Conservation (phyloP, 2,888 invertebrate species). For the Balanococcus diminutus region DNA sequence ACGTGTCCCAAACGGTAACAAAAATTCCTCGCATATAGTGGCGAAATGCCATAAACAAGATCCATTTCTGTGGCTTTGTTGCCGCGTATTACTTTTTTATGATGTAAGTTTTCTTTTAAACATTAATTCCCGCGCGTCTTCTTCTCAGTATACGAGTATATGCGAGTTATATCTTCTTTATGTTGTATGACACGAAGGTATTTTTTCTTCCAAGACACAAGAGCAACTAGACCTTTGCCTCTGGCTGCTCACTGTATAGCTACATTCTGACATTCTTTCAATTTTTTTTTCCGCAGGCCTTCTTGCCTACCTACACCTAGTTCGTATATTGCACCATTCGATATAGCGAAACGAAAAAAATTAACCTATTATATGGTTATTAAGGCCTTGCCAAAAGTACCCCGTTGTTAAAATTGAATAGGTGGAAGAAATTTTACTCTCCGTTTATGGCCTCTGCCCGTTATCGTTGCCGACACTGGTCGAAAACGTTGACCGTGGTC, state of each 20-base stretch:
- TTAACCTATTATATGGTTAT: neutral
- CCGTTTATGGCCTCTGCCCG: neutral
- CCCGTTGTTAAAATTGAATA: neutral
- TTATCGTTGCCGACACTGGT: neutral
- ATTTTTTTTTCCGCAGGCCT: neutral
- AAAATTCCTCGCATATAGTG: slow-evolving; percentile 18
- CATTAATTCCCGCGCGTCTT: neutral
- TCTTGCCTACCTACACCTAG: too few species aligned
- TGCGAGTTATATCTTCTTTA: slow-evolving; percentile 43
- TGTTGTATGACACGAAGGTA: slow-evolving; percentile 32
- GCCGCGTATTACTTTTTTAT: slow-evolving; percentile 48
- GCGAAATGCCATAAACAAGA: slow-evolving; percentile 40
- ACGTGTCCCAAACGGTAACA: slow-evolving; percentile 18
- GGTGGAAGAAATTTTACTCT: neutral
- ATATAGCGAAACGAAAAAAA: neutral
- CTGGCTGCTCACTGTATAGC: too few species aligned
- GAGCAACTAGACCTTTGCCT: neutral
- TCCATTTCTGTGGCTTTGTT: slow-evolving; percentile 3
- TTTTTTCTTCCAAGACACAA: neutral
- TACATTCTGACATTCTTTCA: neutral
- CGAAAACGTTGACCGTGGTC: neutral
- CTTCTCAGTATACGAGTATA: neutral
- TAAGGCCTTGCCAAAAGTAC: neutral
- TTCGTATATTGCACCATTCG: neutral
- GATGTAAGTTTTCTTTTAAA: slow-evolving; percentile 50